A percentile compares a stretch with the other conserved stretches of the same genome.
Conservation (phyloP, 2,113 vertebrate genomes). For the Chaetorhynchus papuensis region DNA sequence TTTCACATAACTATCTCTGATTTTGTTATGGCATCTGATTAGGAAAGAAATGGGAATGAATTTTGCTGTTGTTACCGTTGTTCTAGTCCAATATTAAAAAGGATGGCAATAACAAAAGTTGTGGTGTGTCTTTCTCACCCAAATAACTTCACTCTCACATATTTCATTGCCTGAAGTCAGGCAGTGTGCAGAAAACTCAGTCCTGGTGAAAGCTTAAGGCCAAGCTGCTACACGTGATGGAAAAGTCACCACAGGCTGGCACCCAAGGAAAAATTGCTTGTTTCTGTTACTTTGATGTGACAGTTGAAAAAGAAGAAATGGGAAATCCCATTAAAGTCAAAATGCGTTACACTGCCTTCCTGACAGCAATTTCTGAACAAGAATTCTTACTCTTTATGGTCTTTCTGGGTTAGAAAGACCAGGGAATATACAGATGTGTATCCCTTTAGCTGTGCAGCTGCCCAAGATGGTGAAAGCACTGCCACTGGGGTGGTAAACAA, state of each 20-base stretch:
- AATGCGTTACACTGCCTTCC: neutral
- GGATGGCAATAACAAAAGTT: neutral
- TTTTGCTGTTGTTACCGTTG: neutral
- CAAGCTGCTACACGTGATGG: rapidly evolving
- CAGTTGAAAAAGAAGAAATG: neutral
- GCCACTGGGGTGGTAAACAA: neutral
- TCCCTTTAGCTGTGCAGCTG: neutral
- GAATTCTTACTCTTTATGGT: neutral
- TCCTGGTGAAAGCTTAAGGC: neutral
- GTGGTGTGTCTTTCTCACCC: neutral
- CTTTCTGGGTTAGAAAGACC: neutral
- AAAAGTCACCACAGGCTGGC: neutral
- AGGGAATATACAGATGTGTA: neutral
- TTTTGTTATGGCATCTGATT: neutral
- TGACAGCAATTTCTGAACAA: neutral
- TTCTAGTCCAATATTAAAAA: neutral
- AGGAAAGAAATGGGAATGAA: neutral
- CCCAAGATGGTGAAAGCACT: neutral
- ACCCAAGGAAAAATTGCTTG: neutral
- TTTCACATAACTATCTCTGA: neutral
- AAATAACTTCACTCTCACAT: neutral
- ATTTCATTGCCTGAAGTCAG: neutral
- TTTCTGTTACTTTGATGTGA: neutral
- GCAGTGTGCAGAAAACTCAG: neutral
- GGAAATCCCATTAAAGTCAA: neutral